A percentile compares a stretch with the other conserved stretches of the same genome.
Conservation (phyloP, 2,113 vertebrate genomes). For the Galemys pyrenaicus region DNA sequence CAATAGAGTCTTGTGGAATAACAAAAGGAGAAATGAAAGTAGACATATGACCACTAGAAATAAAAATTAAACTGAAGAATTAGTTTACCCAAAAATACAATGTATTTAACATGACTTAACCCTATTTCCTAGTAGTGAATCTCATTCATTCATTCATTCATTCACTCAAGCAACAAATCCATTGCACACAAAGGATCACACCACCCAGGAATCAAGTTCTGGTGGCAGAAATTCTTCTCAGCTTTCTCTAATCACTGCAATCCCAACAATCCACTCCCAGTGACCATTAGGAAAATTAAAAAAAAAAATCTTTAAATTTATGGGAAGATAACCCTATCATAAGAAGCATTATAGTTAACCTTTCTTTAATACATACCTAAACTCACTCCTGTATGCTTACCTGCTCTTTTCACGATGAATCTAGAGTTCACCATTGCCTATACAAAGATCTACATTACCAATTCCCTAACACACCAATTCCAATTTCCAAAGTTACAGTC, state of each 20-base stretch:
- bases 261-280: neutral
- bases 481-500: neutral
- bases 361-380: neutral
- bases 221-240: neutral
- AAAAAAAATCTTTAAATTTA: neutral
- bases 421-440: neutral
- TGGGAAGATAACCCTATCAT: neutral
- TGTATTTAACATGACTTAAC: neutral
- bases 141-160: neutral
- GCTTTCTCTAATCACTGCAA: conserved; percentile 11
- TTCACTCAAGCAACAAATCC: neutral
- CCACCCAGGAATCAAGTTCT: conserved; percentile 8
- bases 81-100: neutral
- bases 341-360: neutral
- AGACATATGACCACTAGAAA: neutral
- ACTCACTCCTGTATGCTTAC: neutral
- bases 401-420: neutral
- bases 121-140: neutral
- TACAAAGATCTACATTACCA: neutral
- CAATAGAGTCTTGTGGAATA: neutral
- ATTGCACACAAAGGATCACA: neutral
- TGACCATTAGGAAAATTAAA: neutral
- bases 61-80: neutral
- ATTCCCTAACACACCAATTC: neutral
- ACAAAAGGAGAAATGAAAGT: neutral